Conservation (phyloP, 1,140 invertebrate species). For the Lordiphosa stackelbergi region DNA sequence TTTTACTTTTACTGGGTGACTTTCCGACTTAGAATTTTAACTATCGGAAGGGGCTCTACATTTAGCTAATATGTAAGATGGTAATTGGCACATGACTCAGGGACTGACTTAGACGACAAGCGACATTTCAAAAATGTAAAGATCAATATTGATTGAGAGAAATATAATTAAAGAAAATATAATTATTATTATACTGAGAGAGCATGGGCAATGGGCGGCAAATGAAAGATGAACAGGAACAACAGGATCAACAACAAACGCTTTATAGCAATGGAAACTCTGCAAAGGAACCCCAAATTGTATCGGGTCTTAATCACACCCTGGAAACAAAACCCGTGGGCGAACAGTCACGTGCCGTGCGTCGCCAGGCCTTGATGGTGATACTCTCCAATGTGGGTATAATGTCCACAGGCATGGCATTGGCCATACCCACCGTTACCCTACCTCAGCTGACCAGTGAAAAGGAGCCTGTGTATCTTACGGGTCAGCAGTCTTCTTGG, state of each 20-base stretch:
- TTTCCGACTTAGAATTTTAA: too few species aligned
- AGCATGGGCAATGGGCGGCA: constrained; percentile 18
- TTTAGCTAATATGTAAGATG: too few species aligned
- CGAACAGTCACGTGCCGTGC: constrained; percentile 54
- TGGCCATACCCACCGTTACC: constrained; percentile 65
- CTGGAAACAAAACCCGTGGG: constrained; percentile 48
- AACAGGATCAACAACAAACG: constrained; percentile 4
- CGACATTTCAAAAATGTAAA: too few species aligned
- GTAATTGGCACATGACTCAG: too few species aligned
- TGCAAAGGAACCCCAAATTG: constrained; percentile 33
- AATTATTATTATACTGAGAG: background rate
- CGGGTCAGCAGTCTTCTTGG: constrained; percentile 54
- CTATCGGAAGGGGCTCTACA: too few species aligned
- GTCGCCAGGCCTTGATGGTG: constrained; percentile 59
- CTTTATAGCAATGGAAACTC: constrained; percentile 13
- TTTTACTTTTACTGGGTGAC: too few species aligned
- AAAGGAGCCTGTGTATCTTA: constrained; percentile 41
- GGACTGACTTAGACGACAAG: too few species aligned
- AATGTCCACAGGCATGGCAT: constrained; percentile 56
- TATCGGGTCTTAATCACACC: constrained; percentile 43
- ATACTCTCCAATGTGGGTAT: constrained; percentile 67
- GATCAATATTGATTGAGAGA: too few species aligned
- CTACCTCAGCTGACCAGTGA: constrained; percentile 43
- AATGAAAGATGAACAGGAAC: constrained; percentile 14
- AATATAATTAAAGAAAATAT: too few species aligned